A percentile compares a stretch with the other conserved stretches of the same genome.
phyloP scores from a whole-genome alignment of 37 sponge, comb jelly and placozoan species.

The Mnemiopsis leidyi region DNA sequence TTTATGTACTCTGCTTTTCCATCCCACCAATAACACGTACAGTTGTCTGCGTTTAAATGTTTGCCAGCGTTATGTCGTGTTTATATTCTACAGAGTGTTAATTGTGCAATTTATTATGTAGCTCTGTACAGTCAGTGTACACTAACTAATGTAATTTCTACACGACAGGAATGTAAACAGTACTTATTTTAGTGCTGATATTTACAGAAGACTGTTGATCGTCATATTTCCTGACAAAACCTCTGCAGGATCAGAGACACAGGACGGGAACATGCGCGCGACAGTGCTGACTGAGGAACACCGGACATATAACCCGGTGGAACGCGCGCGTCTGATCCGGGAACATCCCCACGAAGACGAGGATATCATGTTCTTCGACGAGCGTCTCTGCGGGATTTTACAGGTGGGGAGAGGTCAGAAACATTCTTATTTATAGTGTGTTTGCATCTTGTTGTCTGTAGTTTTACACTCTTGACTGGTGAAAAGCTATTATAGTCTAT shows the following conservation, averaged over 20 bases:
- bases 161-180: neutral
- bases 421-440: no score
- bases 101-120: no score
- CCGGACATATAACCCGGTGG: slow-evolving; percentile 21
- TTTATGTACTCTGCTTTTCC: no score
- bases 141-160: neutral
- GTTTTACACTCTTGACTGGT: no score
- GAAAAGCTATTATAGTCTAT: no score
- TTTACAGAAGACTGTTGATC: neutral
- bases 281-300: slow-evolving; percentile 36
- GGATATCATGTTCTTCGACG: slow-evolving; percentile 59
- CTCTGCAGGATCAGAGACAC: neutral
- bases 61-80: no score
- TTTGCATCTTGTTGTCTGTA: no score
- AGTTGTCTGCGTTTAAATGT: no score
- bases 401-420: no score
- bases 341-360: slow-evolving; percentile 33
- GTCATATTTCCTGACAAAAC: neutral
- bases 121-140: no score
- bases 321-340: slow-evolving; percentile 10
- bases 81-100: no score
- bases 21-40: no score
- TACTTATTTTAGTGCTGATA: neutral
- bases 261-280: neutral
- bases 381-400: slow-evolving; percentile 39